Percentiles rank a stretch among this genome's conserved stretches.
phyloP scores from a whole-genome alignment of 2,888 invertebrate genomes.

The Phyllotreta cruciferae region DNA sequence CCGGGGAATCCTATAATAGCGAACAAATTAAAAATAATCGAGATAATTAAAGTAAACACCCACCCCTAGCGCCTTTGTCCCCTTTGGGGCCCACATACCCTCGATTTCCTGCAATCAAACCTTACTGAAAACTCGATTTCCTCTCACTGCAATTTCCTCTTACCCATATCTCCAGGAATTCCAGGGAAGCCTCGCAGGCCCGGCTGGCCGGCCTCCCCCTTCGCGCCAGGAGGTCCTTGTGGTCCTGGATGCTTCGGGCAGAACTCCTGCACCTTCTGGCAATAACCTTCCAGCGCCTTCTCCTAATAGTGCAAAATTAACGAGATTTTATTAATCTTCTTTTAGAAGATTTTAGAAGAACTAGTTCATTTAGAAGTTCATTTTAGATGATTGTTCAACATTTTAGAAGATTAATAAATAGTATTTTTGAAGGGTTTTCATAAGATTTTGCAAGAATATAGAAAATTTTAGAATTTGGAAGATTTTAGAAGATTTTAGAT shows the following conservation, averaged over 20 bases:
- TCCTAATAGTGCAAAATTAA: slow-evolving; percentile 68
- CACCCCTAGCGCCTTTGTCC: slow-evolving; percentile 23
- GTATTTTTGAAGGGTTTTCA: no score
- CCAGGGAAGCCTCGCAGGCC: slow-evolving; percentile 73
- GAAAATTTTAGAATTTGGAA: no score
- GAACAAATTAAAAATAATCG: background rate
- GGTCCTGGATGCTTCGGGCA: slow-evolving; percentile 62
- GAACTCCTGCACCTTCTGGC: slow-evolving; percentile 81
- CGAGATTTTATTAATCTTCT: no score
- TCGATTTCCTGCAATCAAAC: slow-evolving; percentile 30
- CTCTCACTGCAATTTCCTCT: slow-evolving; percentile 24
- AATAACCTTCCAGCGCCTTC: slow-evolving; percentile 83
- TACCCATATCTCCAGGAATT: slow-evolving; percentile 64
- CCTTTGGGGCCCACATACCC: slow-evolving; percentile 38
- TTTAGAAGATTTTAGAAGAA: background rate
- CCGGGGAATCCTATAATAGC: slow-evolving; percentile 6
- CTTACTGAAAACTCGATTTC: slow-evolving; percentile 21
- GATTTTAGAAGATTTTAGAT: no score
- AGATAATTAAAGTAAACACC: slow-evolving; percentile 14
- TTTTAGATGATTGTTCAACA: no score
- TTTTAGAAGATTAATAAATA: no score
- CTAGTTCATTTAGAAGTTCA: no score
- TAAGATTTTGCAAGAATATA: no score
- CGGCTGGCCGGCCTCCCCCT: slow-evolving; percentile 72
- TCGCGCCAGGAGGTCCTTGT: slow-evolving; percentile 68